Evolutionary conservation across 2,797 vertebrate genomes (phyloP).

Genomic region (Morelia viridis): DNA sequence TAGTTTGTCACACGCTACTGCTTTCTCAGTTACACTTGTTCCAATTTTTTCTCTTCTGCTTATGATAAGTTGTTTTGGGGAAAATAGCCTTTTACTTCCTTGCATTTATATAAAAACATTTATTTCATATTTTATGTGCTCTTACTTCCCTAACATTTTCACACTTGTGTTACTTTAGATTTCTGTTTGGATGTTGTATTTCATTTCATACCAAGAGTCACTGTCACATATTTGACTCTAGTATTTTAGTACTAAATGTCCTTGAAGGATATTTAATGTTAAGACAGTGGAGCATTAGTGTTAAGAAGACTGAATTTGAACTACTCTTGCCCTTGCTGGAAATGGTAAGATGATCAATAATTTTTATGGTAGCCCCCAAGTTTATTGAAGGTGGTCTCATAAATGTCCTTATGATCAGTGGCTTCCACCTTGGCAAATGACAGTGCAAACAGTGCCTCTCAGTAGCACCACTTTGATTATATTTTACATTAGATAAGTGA

Average conservation of each 20-base stretch:
- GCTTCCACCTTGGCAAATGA: no score
- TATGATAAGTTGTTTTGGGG: slow-evolving; percentile 20
- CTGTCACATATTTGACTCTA: slow-evolving; percentile 45
- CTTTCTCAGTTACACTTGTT: neutral
- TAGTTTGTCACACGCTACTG: neutral
- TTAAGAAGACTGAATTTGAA: slow-evolving; percentile 25
- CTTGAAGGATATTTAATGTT: slow-evolving; percentile 31
- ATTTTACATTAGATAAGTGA: neutral
- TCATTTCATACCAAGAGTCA: slow-evolving; percentile 32
- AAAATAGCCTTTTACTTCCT: neutral
- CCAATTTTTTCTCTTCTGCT: neutral
- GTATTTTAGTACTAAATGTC: slow-evolving; percentile 45
- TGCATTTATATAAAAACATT: slow-evolving; percentile 1
- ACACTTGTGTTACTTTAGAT: slow-evolving; percentile 28
- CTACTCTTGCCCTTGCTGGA: neutral
- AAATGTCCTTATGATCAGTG: no score
- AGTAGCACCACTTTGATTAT: no score
- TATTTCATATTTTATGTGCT: neutral
- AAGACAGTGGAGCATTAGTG: neutral
- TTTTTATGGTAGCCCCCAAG: neutral
- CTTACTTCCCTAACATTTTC: slow-evolving; percentile 26
- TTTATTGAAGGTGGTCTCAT: no score
- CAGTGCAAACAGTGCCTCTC: no score
- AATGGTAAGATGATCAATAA: no score
- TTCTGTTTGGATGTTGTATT: slow-evolving; percentile 21